Base-by-base conservation (phyloP, 2,113 vertebrate genomes). In the Aldabrachelys gigantea region DNA sequence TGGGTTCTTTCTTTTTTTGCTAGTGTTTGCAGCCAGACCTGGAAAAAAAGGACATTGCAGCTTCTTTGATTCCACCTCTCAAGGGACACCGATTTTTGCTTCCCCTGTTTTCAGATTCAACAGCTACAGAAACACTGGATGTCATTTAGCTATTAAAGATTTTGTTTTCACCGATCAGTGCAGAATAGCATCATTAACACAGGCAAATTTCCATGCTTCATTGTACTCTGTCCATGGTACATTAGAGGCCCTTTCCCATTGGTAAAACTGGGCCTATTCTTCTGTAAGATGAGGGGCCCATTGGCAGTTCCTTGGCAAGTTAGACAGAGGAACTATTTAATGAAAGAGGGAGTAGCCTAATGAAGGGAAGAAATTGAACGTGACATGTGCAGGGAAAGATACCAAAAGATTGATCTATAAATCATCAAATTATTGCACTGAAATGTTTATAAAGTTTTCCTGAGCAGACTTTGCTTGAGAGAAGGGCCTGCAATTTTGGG, bases 281-380 rank as follows among this genome's bases (percentile, higher is more conserved):
- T 97, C 97, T 97, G 94, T 98, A 98, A 98, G 98, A 98, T 83
- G 87, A 95, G 96, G 94, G 95, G 85, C 94, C 97, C 97, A 97
- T 98, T 98, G 98, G 98, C 99, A 99, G 98, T 98, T 98, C 98
- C 98, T 99, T 98, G 98, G 99, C 98, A 96, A 88, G 90, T 96
- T 97, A 98, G 97, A 99, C 98, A 99, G 98, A 98, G 97, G 96
- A 98, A 97, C 97, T 98, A 97, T 99, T 98, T 98, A 99, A 98
- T 97, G 97, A 98, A 95, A 94, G 96, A 95, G 94, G 89, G 97
- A 98, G 97, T 95, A 97, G 98, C 98, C 97, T 98, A 98, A 97
- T 97, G 98, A 94, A 95, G 84, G 92, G 85, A 98, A 87, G 65
- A 94, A 94, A 92, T 89, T 3, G 50, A 95, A 97, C 80, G 44